phyloP scores from a whole-genome alignment of 2,888 invertebrate genomes.

The Machimus rusticus region DNA sequence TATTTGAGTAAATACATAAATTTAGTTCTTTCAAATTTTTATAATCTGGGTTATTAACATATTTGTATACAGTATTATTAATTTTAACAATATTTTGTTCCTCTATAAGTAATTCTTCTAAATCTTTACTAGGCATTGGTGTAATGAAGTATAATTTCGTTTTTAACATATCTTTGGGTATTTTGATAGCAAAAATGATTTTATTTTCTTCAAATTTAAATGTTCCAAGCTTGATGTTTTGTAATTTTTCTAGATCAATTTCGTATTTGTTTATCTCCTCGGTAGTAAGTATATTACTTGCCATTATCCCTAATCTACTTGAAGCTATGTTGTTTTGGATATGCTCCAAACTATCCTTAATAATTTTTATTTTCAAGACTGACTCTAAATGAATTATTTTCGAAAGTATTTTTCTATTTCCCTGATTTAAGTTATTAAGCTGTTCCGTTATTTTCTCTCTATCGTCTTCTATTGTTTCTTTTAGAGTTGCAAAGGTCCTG shows the following conservation, averaged over 20 bases:
- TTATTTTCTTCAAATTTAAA: conserved; percentile 34
- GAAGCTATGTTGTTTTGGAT: conserved; percentile 35
- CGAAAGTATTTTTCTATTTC: not conserved
- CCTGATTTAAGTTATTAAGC: not conserved
- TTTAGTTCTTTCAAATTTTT: not conserved
- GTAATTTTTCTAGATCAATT: conserved; percentile 20
- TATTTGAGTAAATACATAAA: not conserved
- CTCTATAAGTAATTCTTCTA: not conserved
- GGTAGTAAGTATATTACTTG: conserved; percentile 37
- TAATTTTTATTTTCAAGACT: conserved; percentile 25
- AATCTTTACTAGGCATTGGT: not conserved
- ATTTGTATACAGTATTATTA: not conserved
- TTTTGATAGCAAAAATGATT: conserved; percentile 37
- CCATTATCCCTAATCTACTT: conserved; percentile 33
- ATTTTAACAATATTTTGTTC: not conserved
- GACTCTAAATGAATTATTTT: not conserved
- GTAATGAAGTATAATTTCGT: not conserved
- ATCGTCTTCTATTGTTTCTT: conserved; percentile 14
- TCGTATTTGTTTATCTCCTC: conserved; percentile 36
- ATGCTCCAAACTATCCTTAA: conserved; percentile 24
- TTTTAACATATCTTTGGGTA: conserved; percentile 27
- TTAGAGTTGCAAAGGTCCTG: conserved; percentile 21
- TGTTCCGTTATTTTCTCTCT: not conserved
- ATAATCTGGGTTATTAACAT: not conserved
- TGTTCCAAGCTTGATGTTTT: conserved; percentile 41